Evolutionary conservation across 2,113 vertebrate species (phyloP).

Genomic region (Ginglymostoma cirratum): DNA sequence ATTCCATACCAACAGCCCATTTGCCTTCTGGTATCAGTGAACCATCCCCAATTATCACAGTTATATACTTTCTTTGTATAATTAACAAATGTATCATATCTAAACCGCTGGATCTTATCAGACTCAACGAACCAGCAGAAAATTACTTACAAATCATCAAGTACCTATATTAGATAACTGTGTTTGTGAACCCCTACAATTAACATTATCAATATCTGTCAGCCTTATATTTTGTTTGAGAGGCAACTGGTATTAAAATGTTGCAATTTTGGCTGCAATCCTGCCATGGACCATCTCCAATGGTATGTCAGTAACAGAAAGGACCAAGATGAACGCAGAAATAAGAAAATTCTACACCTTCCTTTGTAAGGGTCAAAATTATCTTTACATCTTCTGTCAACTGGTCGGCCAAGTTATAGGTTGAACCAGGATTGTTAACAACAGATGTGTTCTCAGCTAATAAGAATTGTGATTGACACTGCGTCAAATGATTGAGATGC

Average conservation of each 20-base stretch:
- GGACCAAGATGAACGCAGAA: neutral
- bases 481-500: neutral
- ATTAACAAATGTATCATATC: no score
- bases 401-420: neutral
- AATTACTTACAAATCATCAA: no score
- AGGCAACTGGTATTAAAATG: neutral
- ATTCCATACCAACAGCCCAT: no score
- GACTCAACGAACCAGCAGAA: no score
- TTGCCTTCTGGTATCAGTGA: no score
- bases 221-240: neutral
- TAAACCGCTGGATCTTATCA: no score
- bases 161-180: no score
- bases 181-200: no score
- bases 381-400: neutral
- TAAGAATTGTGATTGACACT: neutral
- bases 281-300: neutral
- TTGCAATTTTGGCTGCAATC: neutral
- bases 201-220: no score
- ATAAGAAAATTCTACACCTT: neutral
- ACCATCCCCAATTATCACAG: no score
- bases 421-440: neutral
- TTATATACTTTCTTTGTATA: no score
- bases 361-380: neutral
- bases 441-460: neutral
- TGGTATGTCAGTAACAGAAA: neutral